Evolutionary conservation across 92 coral and sea anemone species (phyloP), one percentile per base, ranked within the genome.

Genomic region (Diadumene lineata): DNA sequence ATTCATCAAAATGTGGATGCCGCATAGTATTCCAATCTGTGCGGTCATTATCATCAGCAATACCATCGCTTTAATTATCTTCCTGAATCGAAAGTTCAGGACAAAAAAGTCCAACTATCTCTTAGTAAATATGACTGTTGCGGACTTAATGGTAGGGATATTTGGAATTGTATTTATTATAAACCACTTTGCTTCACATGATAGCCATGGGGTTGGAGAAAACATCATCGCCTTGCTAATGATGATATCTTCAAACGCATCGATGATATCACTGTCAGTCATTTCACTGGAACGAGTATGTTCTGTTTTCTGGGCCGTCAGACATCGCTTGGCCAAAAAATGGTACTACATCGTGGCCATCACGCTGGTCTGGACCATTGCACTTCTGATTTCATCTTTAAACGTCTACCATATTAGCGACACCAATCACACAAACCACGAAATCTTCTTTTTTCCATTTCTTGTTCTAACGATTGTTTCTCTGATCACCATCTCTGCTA

Each of bases 81-180:
- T 64, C 44, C 44, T 64, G 3, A 64, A 31, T 9, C 29, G 26
- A 33, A 21, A 21, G 1, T 19, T 58, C 15, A 29, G 64, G 1
- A 24, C 1, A 8, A 58, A 23, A 24, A 58, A 24, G 29, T 58
- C 64, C 11, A 21, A 21, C 28, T 58, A 58, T 16, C 64, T 58
- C 26, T 31, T 58, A 1, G 31, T 58, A 8, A 58, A 24, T 26
- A 22, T 58, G 26, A 58, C 64, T 8, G 28, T 58, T 1, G 43
- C 69, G 18, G 43, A 64, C 69, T 64, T 64, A 33, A 30, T 64
- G 44, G 69, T 64, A 17, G 69, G 69, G 22, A 15, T 64, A 1
- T 28, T 23, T 28, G 69, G 69, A 2, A 30, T 64, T 30, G 69
- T 64, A 30, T 60, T 60, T 23, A 27, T 8, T 21, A 23, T 24